phyloP scores from a whole-genome alignment of 2,113 vertebrate species.

The Rutilus rutilus region DNA sequence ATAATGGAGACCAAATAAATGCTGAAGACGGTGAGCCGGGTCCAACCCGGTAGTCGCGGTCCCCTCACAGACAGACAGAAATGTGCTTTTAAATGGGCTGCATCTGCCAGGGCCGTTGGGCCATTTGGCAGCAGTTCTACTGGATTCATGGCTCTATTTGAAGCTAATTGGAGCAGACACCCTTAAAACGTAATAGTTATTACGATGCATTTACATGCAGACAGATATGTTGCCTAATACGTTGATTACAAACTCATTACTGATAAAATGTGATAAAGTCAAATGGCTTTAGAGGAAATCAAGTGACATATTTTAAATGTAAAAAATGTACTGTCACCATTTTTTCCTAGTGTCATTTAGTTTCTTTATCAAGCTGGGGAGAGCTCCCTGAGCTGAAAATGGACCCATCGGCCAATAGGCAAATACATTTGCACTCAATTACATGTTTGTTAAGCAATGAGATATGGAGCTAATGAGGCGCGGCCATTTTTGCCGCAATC shows the following conservation, averaged over 20 bases:
- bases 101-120: slow-evolving; percentile 54
- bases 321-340: slow-evolving; percentile 13
- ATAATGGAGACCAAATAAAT: slow-evolving; percentile 66
- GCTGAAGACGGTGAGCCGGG: slow-evolving; percentile 51
- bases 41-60: slow-evolving; percentile 43
- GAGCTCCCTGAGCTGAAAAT: slow-evolving; percentile 49
- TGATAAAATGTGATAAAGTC: slow-evolving; percentile 30
- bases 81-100: slow-evolving; percentile 60
- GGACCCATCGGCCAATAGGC: slow-evolving; percentile 53
- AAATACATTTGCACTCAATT: slow-evolving; percentile 59
- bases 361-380: slow-evolving; percentile 39
- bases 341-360: slow-evolving; percentile 18
- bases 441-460: slow-evolving; percentile 62
- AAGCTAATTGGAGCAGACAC: slow-evolving; percentile 56
- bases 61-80: slow-evolving; percentile 45
- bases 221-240: slow-evolving; percentile 2
- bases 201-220: slow-evolving; percentile 30
- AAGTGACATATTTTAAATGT: not conserved
- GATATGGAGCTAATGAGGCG: slow-evolving; percentile 58
- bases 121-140: slow-evolving; percentile 52
- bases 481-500: slow-evolving; percentile 47
- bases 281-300: slow-evolving; percentile 11
- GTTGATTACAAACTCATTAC: slow-evolving; percentile 21
- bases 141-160: slow-evolving; percentile 50
- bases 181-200: slow-evolving; percentile 54